Evolutionary conservation across 2,888 invertebrate genomes (phyloP).

Genomic region (Miltochrista miniata): DNA sequence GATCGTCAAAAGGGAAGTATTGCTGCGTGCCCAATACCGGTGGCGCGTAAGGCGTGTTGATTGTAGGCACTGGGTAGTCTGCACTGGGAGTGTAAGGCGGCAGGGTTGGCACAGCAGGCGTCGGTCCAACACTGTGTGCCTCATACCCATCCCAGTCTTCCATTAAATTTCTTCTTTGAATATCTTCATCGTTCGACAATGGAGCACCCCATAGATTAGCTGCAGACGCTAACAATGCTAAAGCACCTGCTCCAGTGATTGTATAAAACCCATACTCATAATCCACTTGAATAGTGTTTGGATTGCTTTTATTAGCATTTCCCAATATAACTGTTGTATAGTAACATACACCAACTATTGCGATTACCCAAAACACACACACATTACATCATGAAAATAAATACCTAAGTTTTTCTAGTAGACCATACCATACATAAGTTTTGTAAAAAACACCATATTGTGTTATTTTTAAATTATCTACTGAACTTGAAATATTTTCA

Average conservation of each 20-base stretch:
- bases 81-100: constrained; percentile 85
- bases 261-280: constrained; percentile 87
- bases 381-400: too few relatives aligned
- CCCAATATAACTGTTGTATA: constrained; percentile 86
- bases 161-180: constrained; percentile 82
- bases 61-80: constrained; percentile 55
- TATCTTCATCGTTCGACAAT: constrained; percentile 69
- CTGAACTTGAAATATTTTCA: too few relatives aligned
- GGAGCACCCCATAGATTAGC: constrained; percentile 86
- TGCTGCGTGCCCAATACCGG: constrained; percentile 70
- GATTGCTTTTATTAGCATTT: constrained; percentile 81
- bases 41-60: constrained; percentile 63
- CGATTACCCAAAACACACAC: constrained; percentile 88
- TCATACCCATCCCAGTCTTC: constrained; percentile 86
- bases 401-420: too few relatives aligned
- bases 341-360: constrained; percentile 88
- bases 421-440: too few relatives aligned
- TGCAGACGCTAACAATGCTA: constrained; percentile 87
- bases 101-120: constrained; percentile 80
- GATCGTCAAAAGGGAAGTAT: constrained; percentile 77
- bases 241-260: constrained; percentile 86
- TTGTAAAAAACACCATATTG: too few relatives aligned
- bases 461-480: too few relatives aligned
- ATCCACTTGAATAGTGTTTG: constrained; percentile 81
- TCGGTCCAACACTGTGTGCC: constrained; percentile 83